These are phyloP conservation scores for Aleadryas rufinucha DNA, from an alignment of 2,113 vertebrate genomes.

Conservation along the genomic window DNA sequence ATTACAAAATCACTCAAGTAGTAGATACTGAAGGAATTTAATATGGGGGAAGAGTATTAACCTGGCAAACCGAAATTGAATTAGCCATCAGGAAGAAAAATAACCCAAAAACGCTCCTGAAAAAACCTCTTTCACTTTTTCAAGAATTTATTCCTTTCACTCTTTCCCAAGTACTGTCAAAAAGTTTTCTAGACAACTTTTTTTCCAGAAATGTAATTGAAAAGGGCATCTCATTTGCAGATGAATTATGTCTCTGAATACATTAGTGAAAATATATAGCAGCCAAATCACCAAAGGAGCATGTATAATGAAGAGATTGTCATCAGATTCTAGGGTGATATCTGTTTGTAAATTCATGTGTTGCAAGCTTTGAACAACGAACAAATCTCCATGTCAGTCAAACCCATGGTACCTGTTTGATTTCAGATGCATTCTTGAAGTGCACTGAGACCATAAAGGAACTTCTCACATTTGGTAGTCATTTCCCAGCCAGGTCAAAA, in stretches of 20 bases:
- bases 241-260: background rate
- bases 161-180: background rate
- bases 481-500: background rate
- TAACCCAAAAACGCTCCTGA: background rate
- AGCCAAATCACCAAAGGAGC: background rate
- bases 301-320: background rate
- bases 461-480: rapidly evolving
- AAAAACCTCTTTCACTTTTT: background rate
- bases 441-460: background rate
- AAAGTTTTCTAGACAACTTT: background rate
- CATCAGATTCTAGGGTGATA: background rate
- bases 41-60: background rate
- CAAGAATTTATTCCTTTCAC: background rate
- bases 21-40: background rate
- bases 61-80: background rate
- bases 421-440: background rate
- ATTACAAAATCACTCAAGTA: background rate
- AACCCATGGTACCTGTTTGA: background rate
- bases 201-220: background rate
- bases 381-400: background rate
- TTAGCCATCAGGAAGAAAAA: background rate
- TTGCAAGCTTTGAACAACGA: background rate
- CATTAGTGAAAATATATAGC: background rate
- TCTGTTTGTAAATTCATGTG: background rate
- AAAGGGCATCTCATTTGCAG: constrained; percentile 12